These are phyloP conservation scores for Hippoglossus stenolepis DNA, from an alignment of 2,113 vertebrate species.

Conservation along the genomic window DNA sequence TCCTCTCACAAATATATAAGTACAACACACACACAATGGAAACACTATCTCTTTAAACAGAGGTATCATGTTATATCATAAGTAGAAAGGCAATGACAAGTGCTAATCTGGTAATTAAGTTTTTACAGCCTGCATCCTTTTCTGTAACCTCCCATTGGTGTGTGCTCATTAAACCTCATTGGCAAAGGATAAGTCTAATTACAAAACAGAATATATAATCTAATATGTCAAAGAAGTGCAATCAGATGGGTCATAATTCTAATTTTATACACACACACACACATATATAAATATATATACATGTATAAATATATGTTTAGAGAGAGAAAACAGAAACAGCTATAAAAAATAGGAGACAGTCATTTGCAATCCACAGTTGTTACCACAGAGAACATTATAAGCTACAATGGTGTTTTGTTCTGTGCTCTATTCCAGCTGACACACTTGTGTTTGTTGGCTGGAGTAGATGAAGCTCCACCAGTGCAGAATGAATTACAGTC, in stretches of 20 bases:
- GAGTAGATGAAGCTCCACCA: constrained; percentile 66
- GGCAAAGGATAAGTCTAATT: constrained; percentile 9
- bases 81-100: constrained; percentile 35
- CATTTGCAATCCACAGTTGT: constrained; percentile 54
- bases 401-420: constrained; percentile 67
- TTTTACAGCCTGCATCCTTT: constrained; percentile 33
- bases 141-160: constrained; percentile 7
- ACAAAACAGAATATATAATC: constrained; percentile 41
- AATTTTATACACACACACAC: constrained; percentile 30
- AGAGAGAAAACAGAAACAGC: neutral
- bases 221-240: constrained; percentile 40
- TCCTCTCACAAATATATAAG: too few species aligned
- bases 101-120: constrained; percentile 44
- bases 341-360: constrained; percentile 33
- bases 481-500: constrained; percentile 59
- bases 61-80: constrained; percentile 10
- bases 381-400: constrained; percentile 56
- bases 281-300: neutral
- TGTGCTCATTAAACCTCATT: constrained; percentile 24
- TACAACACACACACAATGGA: neutral
- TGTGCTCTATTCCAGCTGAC: constrained; percentile 50
- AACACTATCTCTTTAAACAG: constrained; percentile 46
- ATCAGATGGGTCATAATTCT: constrained; percentile 35
- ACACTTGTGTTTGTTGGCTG: constrained; percentile 68
- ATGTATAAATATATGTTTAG: neutral